Percentiles rank a stretch among this genome's conserved stretches.
These are phyloP conservation scores for Scotopteryx bipunctaria DNA, from an alignment of 2,888 invertebrate genomes.

Conservation along the genomic window DNA sequence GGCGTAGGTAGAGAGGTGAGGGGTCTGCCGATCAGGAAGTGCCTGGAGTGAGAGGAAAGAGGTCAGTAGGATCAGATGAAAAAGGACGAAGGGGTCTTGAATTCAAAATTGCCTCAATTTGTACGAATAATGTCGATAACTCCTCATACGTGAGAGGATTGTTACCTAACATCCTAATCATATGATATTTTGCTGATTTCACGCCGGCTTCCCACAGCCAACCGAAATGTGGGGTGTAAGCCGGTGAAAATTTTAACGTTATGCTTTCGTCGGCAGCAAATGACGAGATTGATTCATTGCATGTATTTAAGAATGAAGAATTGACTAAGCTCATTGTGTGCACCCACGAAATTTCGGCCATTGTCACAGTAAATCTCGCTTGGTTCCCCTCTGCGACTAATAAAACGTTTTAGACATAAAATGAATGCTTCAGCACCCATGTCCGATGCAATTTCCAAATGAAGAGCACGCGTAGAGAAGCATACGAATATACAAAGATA, in stretches of 20 bases:
- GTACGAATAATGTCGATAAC: conserved; percentile 13
- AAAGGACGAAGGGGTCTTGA: neutral
- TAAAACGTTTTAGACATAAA: neutral
- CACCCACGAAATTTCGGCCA: neutral
- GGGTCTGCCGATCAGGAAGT: neutral
- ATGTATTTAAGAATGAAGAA: neutral
- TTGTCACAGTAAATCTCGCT: neutral
- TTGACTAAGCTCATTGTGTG: neutral
- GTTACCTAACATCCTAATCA: neutral
- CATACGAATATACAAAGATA: neutral
- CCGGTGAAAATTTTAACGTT: too few relatives aligned
- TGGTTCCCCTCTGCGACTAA: neutral
- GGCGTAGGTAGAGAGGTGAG: neutral
- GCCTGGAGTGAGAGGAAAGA: neutral
- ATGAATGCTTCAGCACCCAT: neutral
- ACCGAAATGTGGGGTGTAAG: neutral
- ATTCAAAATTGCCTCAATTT: neutral
- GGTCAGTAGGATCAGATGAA: neutral
- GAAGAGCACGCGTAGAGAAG: neutral
- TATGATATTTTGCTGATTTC: neutral
- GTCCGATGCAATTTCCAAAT: neutral
- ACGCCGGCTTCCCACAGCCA: too few relatives aligned
- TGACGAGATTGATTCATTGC: neutral
- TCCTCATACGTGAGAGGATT: neutral
- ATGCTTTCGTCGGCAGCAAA: neutral